phyloP scores from a whole-genome alignment of 2,113 vertebrate genomes.

The Passerina amoena region DNA sequence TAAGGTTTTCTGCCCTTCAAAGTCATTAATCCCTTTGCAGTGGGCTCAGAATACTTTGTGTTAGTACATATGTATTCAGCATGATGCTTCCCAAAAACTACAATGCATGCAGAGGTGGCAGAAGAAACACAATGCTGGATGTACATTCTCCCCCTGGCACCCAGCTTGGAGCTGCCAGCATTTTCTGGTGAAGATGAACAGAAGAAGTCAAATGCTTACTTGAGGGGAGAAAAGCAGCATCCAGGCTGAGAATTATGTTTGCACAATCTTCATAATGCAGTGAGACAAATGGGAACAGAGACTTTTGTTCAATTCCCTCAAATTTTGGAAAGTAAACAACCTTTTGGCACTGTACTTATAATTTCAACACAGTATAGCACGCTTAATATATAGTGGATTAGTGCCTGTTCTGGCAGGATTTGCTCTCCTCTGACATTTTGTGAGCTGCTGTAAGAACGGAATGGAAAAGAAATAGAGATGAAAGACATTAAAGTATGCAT shows the following conservation, averaged over 20 bases:
- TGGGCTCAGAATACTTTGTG: accelerated
- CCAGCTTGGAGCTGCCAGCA: neutral
- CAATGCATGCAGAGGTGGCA: neutral
- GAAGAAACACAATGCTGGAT: neutral
- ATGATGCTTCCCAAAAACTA: neutral
- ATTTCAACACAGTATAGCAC: conserved; percentile 2
- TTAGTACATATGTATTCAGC: neutral
- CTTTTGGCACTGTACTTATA: neutral
- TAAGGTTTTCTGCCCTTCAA: neutral
- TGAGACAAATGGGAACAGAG: conserved; percentile 35
- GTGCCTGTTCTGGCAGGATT: conserved; percentile 40
- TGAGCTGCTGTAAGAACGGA: neutral
- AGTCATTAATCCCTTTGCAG: neutral
- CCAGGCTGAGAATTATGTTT: neutral
- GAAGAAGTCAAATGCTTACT: neutral
- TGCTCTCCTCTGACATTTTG: conserved; percentile 29
- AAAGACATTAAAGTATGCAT: neutral
- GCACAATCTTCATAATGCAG: conserved; percentile 28
- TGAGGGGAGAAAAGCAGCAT: neutral
- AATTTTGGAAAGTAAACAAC: conserved; percentile 41
- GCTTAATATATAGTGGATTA: conserved; percentile 44
- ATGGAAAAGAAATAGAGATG: neutral
- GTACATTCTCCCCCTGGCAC: neutral
- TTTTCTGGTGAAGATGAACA: conserved; percentile 2
- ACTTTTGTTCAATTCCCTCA: conserved; percentile 17